Evolutionary conservation across 2,797 vertebrate species (phyloP), one percentile per base, ranked within the genome.

Genomic region (Bryconaethiops microstoma): DNA sequence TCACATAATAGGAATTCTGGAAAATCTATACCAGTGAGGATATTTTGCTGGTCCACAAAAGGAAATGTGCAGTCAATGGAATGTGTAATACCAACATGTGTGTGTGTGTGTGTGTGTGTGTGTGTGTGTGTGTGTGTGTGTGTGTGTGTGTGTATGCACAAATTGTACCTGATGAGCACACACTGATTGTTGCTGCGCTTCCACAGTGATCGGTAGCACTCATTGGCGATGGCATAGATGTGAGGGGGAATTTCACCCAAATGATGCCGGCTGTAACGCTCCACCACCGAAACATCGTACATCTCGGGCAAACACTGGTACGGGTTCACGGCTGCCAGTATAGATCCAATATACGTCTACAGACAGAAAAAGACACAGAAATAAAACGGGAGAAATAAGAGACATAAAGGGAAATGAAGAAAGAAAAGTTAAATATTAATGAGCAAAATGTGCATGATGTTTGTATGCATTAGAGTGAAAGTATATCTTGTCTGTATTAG

Each of bases 191-290:
- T 96, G 0, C 90, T 94, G 82, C 95, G 94, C 87, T 95, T 97
- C 98, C 98, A 99, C 76, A 99, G 94, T 5, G 97, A 96, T 83
- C 96, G 95, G 91, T 99, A 99, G 88, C 97, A 98, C 90, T 99
- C 97, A 0, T 98, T 99, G 16, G 98, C 97, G 0, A 99, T 79
- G 25, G 97, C 97, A 4, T 96, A 99, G 93, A 99, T 96, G 86
- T 99, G 98, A 1, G 98, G 97, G 0, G 95, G 82, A 0, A 96
- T 96, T 84, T 98, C 96, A 0, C 97, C 97, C 57, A 99, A 93
- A 89, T 94, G 96, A 87, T 94, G 92, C 7, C 76, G 87, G 88
- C 96, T 96, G 93, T 99, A 99, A 0, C 6, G 87, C 81, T 98
- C 95, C 91, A 98, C 45, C 0, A 94, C 79, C 0, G 90, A 13